phyloP scores from a whole-genome alignment of 2,888 invertebrate genomes.

The Petrolisthes cinctipes region DNA sequence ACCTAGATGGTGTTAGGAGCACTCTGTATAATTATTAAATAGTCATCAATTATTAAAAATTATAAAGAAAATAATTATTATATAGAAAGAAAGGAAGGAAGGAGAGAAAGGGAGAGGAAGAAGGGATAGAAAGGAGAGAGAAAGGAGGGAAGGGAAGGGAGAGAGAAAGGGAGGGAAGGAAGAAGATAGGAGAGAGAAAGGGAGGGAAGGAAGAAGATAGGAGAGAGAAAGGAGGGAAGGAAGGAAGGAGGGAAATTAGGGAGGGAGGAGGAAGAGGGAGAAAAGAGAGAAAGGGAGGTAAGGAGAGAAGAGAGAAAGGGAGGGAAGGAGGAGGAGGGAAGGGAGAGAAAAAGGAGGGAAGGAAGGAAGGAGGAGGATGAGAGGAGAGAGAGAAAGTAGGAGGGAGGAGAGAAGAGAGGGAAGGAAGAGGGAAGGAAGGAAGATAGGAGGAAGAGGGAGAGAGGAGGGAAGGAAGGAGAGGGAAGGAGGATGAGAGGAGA shows the following conservation, averaged over 20 bases:
- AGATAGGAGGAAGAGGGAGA: neutral
- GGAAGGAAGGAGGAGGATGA: too few relatives aligned
- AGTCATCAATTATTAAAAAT: too few relatives aligned
- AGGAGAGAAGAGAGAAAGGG: neutral
- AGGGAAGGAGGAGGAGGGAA: neutral
- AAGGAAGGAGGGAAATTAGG: neutral
- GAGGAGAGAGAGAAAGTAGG: neutral
- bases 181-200: neutral
- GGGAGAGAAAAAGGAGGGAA: neutral
- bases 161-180: neutral
- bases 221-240: neutral
- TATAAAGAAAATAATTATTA: neutral
- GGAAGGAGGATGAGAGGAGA: neutral
- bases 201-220: neutral
- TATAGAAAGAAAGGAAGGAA: neutral
- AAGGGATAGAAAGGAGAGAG: neutral
- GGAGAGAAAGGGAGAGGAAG: conserved; percentile 3
- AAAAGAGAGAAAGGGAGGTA: neutral
- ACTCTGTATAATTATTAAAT: too few relatives aligned
- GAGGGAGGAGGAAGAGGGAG: neutral
- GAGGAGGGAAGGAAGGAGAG: neutral
- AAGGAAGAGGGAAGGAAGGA: neutral
- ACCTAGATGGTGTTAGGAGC: too few relatives aligned
- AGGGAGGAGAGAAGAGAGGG: neutral
- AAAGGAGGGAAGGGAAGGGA: neutral